phyloP scores from a whole-genome alignment of 2,113 vertebrate genomes.

The Etheostoma cragini region DNA sequence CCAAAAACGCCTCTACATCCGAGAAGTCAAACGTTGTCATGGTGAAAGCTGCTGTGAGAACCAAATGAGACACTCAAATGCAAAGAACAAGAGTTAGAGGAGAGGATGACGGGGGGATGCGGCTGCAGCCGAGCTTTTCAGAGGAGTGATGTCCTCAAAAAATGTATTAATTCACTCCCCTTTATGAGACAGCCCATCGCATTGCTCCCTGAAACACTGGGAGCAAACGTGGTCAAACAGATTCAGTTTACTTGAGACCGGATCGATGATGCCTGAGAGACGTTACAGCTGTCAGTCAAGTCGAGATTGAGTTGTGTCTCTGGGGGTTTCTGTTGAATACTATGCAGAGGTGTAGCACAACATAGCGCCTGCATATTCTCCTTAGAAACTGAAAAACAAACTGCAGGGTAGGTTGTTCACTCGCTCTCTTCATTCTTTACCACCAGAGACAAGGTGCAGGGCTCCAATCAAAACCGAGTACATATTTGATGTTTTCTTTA shows the following conservation, averaged over 20 bases:
- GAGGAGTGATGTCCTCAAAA: constrained; percentile 44
- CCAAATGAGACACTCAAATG: constrained; percentile 13
- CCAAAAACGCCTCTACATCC: constrained; percentile 86
- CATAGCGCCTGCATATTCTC: constrained; percentile 49
- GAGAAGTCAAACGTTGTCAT: constrained; percentile 85
- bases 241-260: constrained; percentile 30
- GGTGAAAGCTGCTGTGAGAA: constrained; percentile 37
- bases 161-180: constrained; percentile 21
- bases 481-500: constrained; percentile 36
- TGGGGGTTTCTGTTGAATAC: constrained; percentile 37
- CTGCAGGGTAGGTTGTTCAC: constrained; percentile 51
- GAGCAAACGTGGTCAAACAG: constrained; percentile 20
- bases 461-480: constrained; percentile 48
- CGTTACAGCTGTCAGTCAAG: constrained; percentile 67
- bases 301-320: constrained; percentile 43
- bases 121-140: constrained; percentile 41
- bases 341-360: constrained; percentile 61
- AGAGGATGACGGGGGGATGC: constrained; percentile 21
- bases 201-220: constrained; percentile 6
- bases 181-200: constrained; percentile 5
- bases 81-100: constrained; percentile 34
- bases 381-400: constrained; percentile 30
- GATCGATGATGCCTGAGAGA: constrained; percentile 49
- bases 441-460: constrained; percentile 46
- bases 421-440: constrained; percentile 53